Conservation (phyloP, 2,113 vertebrate genomes). For the Aepyceros melampus region DNA sequence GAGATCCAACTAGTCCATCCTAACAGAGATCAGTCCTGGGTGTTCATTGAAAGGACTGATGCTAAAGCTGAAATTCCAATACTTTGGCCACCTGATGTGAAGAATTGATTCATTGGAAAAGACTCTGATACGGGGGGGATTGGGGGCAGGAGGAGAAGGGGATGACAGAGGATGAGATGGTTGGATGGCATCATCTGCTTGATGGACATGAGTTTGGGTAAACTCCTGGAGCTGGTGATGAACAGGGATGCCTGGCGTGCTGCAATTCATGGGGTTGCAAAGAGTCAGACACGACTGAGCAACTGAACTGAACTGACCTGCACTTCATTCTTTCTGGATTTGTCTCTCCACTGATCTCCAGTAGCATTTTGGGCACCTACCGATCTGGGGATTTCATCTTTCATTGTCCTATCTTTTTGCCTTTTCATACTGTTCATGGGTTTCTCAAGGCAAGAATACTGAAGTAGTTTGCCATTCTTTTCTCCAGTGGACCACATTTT, state of each 20-base stretch:
- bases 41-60: background rate
- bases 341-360: no score
- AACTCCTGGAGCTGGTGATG: background rate
- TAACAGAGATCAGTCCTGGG: background rate
- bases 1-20: background rate
- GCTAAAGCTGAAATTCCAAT: background rate
- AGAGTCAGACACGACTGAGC: background rate
- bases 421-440: no score
- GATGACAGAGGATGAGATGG: background rate
- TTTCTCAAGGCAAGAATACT: no score
- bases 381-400: no score
- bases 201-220: background rate
- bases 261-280: background rate
- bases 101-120: background rate
- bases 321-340: no score
- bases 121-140: background rate
- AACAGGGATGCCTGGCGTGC: background rate
- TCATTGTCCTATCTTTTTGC: no score
- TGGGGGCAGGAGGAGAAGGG: no score
- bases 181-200: background rate
- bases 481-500: no score
- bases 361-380: no score
- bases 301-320: background rate
- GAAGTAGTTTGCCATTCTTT: no score
- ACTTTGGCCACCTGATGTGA: background rate